Percentiles rank a stretch among this genome's conserved stretches.
These are phyloP conservation scores for Plotosus lineatus DNA, from an alignment of 2,113 vertebrate species.

Conservation along the genomic window DNA sequence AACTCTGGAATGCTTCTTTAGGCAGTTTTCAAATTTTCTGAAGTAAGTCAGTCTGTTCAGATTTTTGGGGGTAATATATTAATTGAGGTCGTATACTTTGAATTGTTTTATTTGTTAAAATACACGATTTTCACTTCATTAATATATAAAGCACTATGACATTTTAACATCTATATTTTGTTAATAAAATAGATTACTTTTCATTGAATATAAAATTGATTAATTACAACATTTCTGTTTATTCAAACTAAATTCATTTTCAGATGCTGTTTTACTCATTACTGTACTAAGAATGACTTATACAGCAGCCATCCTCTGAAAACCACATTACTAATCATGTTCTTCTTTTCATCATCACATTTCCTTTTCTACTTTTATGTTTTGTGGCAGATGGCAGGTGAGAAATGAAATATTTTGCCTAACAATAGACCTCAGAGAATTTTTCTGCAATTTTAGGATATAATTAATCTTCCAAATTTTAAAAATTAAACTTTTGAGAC, in stretches of 20 bases:
- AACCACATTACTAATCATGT: background rate
- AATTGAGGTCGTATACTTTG: background rate
- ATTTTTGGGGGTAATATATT: background rate
- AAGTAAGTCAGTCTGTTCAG: background rate
- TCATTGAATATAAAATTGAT: no score
- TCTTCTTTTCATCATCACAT: background rate
- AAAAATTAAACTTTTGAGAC: background rate
- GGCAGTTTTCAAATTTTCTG: background rate
- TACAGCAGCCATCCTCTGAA: background rate
- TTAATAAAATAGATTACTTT: no score
- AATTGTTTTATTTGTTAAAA: background rate
- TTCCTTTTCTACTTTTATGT: background rate
- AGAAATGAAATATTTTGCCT: background rate
- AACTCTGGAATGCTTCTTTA: background rate
- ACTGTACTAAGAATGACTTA: background rate
- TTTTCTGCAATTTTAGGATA: background rate
- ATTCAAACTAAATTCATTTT: conserved; percentile 4
- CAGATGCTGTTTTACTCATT: conserved; percentile 8
- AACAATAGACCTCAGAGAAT: background rate
- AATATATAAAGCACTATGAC: background rate
- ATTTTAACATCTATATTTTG: background rate
- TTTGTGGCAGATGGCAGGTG: background rate
- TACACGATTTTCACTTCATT: background rate
- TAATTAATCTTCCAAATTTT: background rate
- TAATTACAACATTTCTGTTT: background rate